Base-by-base conservation (phyloP, 2,113 vertebrate genomes). In the Acanthisitta chloris region DNA sequence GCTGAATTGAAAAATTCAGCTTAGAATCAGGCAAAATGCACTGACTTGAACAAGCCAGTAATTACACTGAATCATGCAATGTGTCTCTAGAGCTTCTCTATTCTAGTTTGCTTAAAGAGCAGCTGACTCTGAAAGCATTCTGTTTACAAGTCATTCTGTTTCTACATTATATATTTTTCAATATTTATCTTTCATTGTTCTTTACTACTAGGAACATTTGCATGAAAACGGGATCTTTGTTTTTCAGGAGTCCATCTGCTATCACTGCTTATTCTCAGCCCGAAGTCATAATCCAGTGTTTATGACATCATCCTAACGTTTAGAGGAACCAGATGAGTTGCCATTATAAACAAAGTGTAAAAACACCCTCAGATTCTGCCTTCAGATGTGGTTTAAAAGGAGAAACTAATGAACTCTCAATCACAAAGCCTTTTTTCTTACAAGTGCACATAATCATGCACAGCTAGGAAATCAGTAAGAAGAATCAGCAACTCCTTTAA, bases 161-260 rank as follows among this genome's bases (percentile, higher is more conserved):
- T 49, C 54, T 64, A 69, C 62, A 71, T 70, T 61, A 84, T 58
- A 31, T 57, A 84, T 95, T 93, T 94, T 94, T 93, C 92, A 92
- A 83, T 96, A 92, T 96, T 94, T 97, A 55, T 94, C 54, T 92
- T 69, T 49, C 58, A 51, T 76, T 92, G 69, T 92, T 92, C 81
- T 94, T 95, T 93, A 76, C 86, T 95, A 92, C 83, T 54, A 85
- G 45, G 57, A 95, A 57, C 28, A 97, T 96, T 97, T 96, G 72
- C 74, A 90, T 96, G 83, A 91, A 96, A 97, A 94, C n/a, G 21
- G 48, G 52, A 88, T 78, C 79, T 83, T 96, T 96, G 38, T 84
- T 96, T 95, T 87, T 92, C 28, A 31, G 84, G 81, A 93, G 58
- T 88, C 96, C 97, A 98, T 97, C 97, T 98, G 96, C 93, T 98